Percentiles rank a stretch among this genome's conserved stretches.
phyloP scores from a whole-genome alignment of 1,140 invertebrate species.

The Fopius arisanus region DNA sequence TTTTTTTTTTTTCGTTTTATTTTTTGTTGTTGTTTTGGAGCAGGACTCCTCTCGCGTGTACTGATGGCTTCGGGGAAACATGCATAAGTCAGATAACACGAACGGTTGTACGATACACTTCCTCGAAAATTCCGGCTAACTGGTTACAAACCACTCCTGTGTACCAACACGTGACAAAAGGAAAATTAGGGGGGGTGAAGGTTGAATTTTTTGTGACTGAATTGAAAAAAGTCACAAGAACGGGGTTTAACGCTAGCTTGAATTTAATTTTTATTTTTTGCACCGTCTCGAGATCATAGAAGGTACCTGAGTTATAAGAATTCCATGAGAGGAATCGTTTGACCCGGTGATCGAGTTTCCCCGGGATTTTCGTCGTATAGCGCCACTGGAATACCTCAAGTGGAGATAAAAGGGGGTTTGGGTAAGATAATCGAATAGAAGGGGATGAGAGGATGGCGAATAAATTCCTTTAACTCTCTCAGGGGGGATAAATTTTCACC shows the following conservation, averaged over 20 bases:
- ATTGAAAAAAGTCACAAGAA: not conserved
- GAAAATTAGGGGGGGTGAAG: not conserved
- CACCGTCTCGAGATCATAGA: too few relatives aligned
- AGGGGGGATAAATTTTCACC: conserved; percentile 17
- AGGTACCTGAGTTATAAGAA: not conserved
- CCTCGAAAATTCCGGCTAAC: conserved; percentile 23
- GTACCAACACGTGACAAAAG: not conserved
- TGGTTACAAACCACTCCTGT: conserved; percentile 10
- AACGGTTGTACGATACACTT: conserved; percentile 20
- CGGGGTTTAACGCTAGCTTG: too few relatives aligned
- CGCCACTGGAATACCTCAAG: not conserved
- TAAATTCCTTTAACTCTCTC: conserved; percentile 19
- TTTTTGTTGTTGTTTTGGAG: too few relatives aligned
- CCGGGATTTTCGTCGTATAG: not conserved
- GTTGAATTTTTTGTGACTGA: not conserved
- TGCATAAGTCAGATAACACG: conserved; percentile 54
- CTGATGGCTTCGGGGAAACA: conserved; percentile 43
- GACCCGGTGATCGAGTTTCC: conserved; percentile 12
- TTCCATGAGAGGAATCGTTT: not conserved
- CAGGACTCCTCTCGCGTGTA: conserved; percentile 37
- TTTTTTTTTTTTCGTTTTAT: conserved; percentile 25
- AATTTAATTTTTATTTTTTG: too few relatives aligned
- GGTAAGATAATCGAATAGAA: conserved; percentile 24
- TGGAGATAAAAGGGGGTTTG: conserved; percentile 5
- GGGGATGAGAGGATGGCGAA: not conserved